Conservation (phyloP, 2,888 invertebrate species). For the Sclerodermus sp. region DNA sequence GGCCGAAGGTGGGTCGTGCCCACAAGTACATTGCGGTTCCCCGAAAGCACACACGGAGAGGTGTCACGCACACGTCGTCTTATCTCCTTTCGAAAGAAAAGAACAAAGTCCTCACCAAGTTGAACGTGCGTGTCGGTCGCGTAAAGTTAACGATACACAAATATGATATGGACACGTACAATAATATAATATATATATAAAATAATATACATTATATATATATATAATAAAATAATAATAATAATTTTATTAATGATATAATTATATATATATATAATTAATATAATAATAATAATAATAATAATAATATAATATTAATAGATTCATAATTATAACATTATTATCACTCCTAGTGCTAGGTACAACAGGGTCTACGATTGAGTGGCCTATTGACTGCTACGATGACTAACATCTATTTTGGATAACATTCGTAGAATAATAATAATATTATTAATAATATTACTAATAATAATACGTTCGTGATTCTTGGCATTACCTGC, state of each 20-base stretch:
- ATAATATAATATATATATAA: constrained; percentile 16
- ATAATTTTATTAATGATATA: constrained; percentile 42
- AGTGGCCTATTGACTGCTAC: constrained; percentile 17
- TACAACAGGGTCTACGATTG: constrained; percentile 40
- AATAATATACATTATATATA: constrained; percentile 24
- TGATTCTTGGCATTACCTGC: constrained; percentile 21
- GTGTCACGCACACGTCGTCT: constrained; percentile 31
- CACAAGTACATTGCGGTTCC: constrained; percentile 49
- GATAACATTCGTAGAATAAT: constrained; percentile 38
- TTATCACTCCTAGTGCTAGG: constrained; percentile 52
- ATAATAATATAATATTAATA: constrained; percentile 14
- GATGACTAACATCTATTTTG: constrained; percentile 36
- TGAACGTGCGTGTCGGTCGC: constrained; percentile 7
- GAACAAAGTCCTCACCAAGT: not conserved
- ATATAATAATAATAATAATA: constrained; percentile 24
- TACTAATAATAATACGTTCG: constrained; percentile 38
- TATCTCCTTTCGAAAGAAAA: constrained; percentile 23
- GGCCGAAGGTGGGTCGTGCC: constrained; percentile 44
- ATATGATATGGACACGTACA: constrained; percentile 29
- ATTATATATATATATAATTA: constrained; percentile 34
- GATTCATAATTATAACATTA: constrained; percentile 45
- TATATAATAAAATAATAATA: constrained; percentile 14
- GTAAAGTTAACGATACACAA: constrained; percentile 42
- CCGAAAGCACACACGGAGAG: constrained; percentile 39
- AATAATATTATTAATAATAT: constrained; percentile 46